Conservation (phyloP, 2,888 invertebrate genomes). For the Orchesellides sinensis region DNA sequence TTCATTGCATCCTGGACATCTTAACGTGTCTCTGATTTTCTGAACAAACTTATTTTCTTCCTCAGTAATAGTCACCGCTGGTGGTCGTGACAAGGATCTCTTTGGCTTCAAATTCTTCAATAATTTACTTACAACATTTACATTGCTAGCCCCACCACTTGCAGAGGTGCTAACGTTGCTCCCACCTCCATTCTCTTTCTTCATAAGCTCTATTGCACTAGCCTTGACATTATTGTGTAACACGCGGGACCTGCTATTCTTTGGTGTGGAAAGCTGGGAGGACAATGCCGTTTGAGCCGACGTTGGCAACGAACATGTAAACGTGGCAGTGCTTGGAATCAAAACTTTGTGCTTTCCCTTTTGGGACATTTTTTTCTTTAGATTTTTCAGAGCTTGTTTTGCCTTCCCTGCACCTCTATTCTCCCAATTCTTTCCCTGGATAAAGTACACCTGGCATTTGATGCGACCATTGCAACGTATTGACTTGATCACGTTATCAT, state of each 20-base stretch:
- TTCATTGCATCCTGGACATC: slow-evolving; percentile 50
- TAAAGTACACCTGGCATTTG: slow-evolving; percentile 40
- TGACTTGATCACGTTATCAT: slow-evolving; percentile 53
- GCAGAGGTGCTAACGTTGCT: background rate
- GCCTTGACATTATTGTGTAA: slow-evolving; percentile 2
- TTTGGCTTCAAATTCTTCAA: background rate
- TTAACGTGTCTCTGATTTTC: slow-evolving; percentile 34
- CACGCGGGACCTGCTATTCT: slow-evolving; percentile 1
- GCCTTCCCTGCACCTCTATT: background rate
- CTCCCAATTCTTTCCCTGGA: slow-evolving; percentile 57
- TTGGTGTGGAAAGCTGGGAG: background rate
- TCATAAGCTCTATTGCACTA: background rate
- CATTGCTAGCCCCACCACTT: background rate
- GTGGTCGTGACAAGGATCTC: background rate
- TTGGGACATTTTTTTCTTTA: background rate
- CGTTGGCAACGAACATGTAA: background rate
- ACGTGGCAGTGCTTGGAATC: background rate
- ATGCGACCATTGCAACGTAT: slow-evolving; percentile 49
- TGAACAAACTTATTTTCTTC: slow-evolving; percentile 41
- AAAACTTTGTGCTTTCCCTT: slow-evolving; percentile 10
- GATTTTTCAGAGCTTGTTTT: background rate
- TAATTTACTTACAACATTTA: background rate
- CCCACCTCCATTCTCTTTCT: background rate
- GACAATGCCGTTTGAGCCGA: background rate
- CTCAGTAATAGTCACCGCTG: background rate